These are phyloP conservation scores for Caradrina kadenii DNA, from an alignment of 2,888 invertebrate species.

Conservation along the genomic window DNA sequence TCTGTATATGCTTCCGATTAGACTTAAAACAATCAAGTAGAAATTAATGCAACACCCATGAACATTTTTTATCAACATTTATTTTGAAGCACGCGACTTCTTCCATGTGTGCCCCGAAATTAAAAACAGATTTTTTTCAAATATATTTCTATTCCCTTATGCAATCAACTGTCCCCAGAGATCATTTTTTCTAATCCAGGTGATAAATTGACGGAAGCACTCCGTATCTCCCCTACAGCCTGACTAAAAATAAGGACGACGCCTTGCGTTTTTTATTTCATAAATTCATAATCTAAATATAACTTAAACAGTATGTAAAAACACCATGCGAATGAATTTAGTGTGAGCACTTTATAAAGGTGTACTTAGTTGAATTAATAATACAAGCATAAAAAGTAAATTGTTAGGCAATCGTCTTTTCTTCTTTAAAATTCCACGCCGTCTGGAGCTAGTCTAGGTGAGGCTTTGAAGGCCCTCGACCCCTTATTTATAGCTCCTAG, in stretches of 20 bases:
- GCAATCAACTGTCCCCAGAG: constrained; percentile 69
- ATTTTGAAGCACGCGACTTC: constrained; percentile 53
- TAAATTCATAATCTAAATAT: constrained; percentile 65
- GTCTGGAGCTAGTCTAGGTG: constrained; percentile 49
- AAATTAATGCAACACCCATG: constrained; percentile 68
- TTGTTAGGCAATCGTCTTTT: constrained; percentile 6
- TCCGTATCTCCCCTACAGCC: constrained; percentile 70
- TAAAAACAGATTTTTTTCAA: constrained; percentile 55
- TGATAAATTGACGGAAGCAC: constrained; percentile 81
- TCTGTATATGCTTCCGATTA: constrained; percentile 77
- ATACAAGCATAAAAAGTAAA: not conserved
- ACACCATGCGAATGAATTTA: constrained; percentile 43
- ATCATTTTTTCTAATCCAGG: constrained; percentile 82
- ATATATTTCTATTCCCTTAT: constrained; percentile 56
- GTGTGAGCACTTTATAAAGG: constrained; percentile 38
- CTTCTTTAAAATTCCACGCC: constrained; percentile 14
- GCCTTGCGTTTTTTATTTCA: constrained; percentile 71
- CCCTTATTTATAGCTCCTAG: constrained; percentile 39
- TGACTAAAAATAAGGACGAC: constrained; percentile 75
- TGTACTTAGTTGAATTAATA: constrained; percentile 1
- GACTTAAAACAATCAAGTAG: constrained; percentile 72
- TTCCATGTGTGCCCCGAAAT: constrained; percentile 33
- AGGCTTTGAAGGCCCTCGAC: constrained; percentile 26
- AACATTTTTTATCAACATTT: constrained; percentile 69
- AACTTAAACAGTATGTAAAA: constrained; percentile 37